Conservation (phyloP, 2,888 invertebrate genomes). For the Cheilosia scutellata region DNA sequence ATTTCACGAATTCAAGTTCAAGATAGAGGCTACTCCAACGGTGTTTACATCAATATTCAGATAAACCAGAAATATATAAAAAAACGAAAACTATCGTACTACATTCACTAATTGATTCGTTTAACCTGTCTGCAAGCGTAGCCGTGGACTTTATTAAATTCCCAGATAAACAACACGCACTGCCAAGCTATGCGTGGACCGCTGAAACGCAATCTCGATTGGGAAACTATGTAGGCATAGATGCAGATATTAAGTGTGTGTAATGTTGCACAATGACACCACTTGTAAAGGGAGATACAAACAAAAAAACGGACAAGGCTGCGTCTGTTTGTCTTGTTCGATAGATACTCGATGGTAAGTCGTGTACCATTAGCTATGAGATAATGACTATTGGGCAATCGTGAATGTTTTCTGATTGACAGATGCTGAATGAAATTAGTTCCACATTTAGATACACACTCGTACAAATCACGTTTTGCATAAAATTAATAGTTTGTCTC, state of each 20-base stretch:
- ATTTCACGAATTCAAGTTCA: conserved; percentile 66
- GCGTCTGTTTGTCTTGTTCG: conserved; percentile 18
- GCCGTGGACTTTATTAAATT: conserved; percentile 53
- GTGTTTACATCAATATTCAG: conserved; percentile 47
- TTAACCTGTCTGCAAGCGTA: conserved; percentile 57
- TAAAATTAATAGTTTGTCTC: conserved; percentile 14
- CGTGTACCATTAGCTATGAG: conserved; percentile 42
- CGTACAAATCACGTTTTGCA: conserved; percentile 33
- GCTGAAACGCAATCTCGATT: conserved; percentile 62
- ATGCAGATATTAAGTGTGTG: conserved; percentile 46
- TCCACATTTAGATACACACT: conserved; percentile 3
- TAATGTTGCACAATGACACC: conserved; percentile 40
- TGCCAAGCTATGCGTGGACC: conserved; percentile 46
- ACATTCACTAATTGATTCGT: conserved; percentile 67
- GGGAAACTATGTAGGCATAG: conserved; percentile 37
- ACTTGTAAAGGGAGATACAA: conserved; percentile 18
- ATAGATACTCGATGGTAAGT: conserved; percentile 18
- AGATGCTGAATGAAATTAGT: conserved; percentile 39
- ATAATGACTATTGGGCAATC: conserved; percentile 61
- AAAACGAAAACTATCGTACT: conserved; percentile 27
- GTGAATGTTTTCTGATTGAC: conserved; percentile 55
- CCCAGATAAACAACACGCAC: conserved; percentile 70
- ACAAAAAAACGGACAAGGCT: conserved; percentile 37
- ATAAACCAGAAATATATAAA: conserved; percentile 12
- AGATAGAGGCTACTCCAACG: conserved; percentile 57